phyloP scores from a whole-genome alignment of 37 sponge, comb jelly and placozoan genomes.

The Eunapius fragilis region DNA sequence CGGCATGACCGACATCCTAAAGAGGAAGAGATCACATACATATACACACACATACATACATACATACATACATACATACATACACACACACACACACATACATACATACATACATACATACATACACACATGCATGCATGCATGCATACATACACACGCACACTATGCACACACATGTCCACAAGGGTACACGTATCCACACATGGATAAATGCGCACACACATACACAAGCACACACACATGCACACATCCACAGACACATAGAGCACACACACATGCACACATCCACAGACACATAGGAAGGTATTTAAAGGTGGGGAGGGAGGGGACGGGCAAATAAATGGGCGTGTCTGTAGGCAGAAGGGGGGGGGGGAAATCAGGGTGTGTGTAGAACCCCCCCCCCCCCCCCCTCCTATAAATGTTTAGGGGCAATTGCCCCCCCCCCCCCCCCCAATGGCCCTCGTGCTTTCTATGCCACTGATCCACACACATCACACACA shows the following conservation, averaged over 20 bases:
- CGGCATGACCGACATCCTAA: conserved; percentile 30
- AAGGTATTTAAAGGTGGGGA: not conserved
- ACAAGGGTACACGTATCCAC: no score
- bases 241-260: not conserved
- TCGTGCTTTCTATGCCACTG: no score
- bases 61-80: not conserved
- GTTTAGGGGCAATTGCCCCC: no score
- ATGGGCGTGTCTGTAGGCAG: no score
- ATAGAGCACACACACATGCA: not conserved
- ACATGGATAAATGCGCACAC: no score
- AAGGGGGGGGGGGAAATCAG: no score
- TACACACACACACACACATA: not conserved
- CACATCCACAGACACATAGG: not conserved
- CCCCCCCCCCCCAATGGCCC: no score
- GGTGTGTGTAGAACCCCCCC: no score
- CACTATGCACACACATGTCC: not conserved
- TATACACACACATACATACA: not conserved
- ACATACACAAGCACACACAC: no score
- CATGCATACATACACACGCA: not conserved
- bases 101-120: conserved; percentile 1
- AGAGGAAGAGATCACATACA: not conserved
- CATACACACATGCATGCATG: not conserved
- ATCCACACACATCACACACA: no score
- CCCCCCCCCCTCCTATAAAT: no score
- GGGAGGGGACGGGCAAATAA: no score